These are phyloP conservation scores for Maconellicoccus hirsutus DNA, from an alignment of 1,140 invertebrate genomes.

Conservation along the genomic window DNA sequence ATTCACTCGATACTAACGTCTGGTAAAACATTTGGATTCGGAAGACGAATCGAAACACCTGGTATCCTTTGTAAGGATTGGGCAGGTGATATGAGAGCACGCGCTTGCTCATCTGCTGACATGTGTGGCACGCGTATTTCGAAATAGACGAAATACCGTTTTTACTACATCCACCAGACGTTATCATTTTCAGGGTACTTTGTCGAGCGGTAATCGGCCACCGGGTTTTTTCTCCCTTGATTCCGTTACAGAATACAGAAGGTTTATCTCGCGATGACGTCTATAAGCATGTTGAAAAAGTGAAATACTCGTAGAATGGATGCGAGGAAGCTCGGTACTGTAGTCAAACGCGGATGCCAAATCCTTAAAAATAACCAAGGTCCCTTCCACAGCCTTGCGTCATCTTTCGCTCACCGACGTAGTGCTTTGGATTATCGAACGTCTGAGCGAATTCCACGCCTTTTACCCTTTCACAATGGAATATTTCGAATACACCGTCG, in stretches of 20 bases:
- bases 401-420: neutral
- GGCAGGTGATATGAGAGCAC: slow-evolving; percentile 12
- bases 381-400: slow-evolving; percentile 12
- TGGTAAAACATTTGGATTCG: neutral
- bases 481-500: neutral
- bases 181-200: neutral
- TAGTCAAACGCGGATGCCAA: neutral
- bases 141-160: neutral
- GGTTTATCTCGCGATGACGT: too few relatives aligned
- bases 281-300: neutral
- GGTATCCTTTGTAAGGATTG: slow-evolving; percentile 4
- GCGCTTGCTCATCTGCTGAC: neutral
- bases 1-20: neutral
- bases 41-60: slow-evolving; percentile 3
- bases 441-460: neutral
- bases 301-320: neutral
- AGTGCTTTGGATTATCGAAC: neutral
- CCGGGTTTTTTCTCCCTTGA: too few relatives aligned
- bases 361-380: slow-evolving; percentile 22
- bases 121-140: neutral
- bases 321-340: neutral
- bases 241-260: too few relatives aligned
- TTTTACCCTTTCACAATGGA: neutral
- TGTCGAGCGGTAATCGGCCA: neutral
- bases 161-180: neutral